phyloP scores from a whole-genome alignment of 1,140 invertebrate genomes.

The Oreohelix idahoensis region DNA sequence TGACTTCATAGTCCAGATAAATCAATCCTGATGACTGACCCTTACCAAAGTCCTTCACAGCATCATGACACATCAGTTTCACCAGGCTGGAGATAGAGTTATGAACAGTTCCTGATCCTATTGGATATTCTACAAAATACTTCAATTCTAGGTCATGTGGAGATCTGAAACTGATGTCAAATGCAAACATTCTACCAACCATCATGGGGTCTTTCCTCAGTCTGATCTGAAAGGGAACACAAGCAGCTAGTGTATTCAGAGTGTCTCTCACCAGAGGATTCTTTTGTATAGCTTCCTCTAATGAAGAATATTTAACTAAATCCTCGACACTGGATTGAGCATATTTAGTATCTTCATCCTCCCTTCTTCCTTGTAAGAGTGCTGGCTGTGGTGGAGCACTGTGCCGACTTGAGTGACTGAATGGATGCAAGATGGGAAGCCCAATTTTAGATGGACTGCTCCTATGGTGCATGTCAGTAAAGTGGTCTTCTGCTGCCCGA shows the following conservation, averaged over 20 bases:
- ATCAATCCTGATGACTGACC: slow-evolving; percentile 68
- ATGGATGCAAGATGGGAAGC: slow-evolving; percentile 26
- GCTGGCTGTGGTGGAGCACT: slow-evolving; percentile 29
- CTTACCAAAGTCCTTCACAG: slow-evolving; percentile 68
- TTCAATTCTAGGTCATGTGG: slow-evolving; percentile 69
- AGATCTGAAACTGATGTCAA: slow-evolving; percentile 80
- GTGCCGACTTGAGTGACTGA: slow-evolving; percentile 32
- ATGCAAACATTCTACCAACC: slow-evolving; percentile 87
- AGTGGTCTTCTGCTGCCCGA: slow-evolving; percentile 28
- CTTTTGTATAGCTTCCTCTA: slow-evolving; percentile 47
- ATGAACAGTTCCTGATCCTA: slow-evolving; percentile 70
- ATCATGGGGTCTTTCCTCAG: slow-evolving; percentile 80
- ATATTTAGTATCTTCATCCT: slow-evolving; percentile 50
- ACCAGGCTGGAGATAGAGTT: slow-evolving; percentile 68
- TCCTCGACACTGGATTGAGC: slow-evolving; percentile 55
- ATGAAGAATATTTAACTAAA: slow-evolving; percentile 54
- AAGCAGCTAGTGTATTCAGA: slow-evolving; percentile 81
- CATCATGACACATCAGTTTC: slow-evolving; percentile 71
- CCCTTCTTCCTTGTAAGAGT: slow-evolving; percentile 42
- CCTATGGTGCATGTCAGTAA: slow-evolving; percentile 36
- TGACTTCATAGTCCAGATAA: slow-evolving; percentile 72
- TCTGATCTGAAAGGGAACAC: slow-evolving; percentile 72
- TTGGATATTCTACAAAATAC: slow-evolving; percentile 71
- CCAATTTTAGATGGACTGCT: slow-evolving; percentile 8
- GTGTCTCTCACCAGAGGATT: slow-evolving; percentile 80